Evolutionary conservation across 2,113 vertebrate species (phyloP).

Genomic region (Pipra filicauda): DNA sequence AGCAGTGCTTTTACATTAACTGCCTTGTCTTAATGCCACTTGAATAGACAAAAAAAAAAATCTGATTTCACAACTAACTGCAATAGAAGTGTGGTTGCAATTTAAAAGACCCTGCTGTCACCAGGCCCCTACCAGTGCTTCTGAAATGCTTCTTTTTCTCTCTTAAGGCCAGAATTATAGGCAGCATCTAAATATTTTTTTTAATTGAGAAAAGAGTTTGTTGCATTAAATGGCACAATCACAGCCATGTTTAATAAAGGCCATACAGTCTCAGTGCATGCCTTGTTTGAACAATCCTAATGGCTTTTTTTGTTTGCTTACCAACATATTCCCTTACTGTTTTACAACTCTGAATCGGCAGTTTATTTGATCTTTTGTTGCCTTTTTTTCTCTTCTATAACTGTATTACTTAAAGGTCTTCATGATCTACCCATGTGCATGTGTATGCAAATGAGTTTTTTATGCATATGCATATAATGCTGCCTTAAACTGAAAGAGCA

Average conservation of each 20-base stretch:
- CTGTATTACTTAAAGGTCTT: neutral
- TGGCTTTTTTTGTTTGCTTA: neutral
- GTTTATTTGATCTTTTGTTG: neutral
- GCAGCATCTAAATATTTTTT: neutral
- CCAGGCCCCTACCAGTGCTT: neutral
- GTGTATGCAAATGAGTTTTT: fast-evolving
- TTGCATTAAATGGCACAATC: neutral
- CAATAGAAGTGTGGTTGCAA: neutral
- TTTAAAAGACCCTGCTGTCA: neutral
- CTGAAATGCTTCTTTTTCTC: neutral
- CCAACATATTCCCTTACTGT: neutral
- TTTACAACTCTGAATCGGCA: neutral
- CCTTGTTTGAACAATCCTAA: neutral
- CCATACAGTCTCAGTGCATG: neutral
- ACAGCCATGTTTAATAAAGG: neutral
- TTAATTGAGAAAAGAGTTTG: neutral
- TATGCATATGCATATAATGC: neutral
- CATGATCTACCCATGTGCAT: fast-evolving
- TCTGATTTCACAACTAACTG: neutral
- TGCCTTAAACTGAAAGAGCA: neutral
- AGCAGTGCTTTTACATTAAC: neutral
- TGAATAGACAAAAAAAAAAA: neutral
- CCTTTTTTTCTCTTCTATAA: neutral
- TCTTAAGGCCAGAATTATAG: neutral
- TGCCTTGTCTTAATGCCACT: neutral